Conservation (phyloP, 2,113 vertebrate genomes). For the Glaucidium brasilianum region DNA sequence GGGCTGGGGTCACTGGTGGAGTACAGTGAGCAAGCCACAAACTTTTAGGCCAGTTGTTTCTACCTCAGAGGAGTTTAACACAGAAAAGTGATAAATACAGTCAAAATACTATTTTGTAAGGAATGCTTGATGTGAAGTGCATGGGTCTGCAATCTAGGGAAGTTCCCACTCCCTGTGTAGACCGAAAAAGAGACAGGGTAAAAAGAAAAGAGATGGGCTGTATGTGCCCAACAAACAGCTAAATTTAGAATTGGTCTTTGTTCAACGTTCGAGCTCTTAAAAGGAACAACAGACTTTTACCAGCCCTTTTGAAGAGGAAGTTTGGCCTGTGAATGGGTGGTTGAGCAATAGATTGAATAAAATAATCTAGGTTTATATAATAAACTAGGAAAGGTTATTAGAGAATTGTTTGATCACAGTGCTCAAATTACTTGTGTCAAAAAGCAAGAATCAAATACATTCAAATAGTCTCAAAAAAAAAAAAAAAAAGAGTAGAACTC, state of each 20-base stretch:
- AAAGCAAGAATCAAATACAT: background rate
- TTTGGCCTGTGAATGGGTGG: background rate
- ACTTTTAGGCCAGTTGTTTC: background rate
- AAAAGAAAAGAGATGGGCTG: background rate
- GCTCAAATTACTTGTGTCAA: accelerated
- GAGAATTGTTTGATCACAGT: background rate
- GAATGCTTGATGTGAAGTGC: background rate
- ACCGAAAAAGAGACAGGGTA: background rate
- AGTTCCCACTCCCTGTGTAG: background rate
- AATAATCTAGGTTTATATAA: background rate
- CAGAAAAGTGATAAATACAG: background rate
- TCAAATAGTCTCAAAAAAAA: background rate
- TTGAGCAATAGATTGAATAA: background rate
- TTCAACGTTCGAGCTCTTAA: background rate
- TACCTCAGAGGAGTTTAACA: background rate
- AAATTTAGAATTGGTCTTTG: background rate
- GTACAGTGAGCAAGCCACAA: background rate
- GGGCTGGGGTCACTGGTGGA: background rate
- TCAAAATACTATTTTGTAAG: background rate
- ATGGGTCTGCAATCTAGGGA: background rate
- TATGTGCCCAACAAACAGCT: background rate
- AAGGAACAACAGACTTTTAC: background rate
- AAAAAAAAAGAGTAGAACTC: background rate
- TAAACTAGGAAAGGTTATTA: background rate
- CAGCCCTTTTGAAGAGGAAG: background rate